Evolutionary conservation across 30 jellyfish, hydroid and myxozoan species (phyloP).

Genomic region (Haliclystus octoradiatus): DNA sequence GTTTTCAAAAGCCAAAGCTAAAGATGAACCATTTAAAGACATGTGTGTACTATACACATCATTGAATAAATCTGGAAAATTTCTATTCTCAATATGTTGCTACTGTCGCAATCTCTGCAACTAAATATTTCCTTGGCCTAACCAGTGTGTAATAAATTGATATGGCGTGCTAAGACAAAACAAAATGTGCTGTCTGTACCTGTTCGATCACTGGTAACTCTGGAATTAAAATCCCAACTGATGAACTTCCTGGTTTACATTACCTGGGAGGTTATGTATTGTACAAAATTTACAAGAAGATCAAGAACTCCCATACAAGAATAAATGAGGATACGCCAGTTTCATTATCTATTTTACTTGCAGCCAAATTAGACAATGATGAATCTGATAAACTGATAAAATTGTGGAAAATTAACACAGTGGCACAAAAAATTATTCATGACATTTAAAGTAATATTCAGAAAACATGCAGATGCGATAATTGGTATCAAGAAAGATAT

Average conservation of each 20-base stretch:
- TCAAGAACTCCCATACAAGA: conserved; percentile 2
- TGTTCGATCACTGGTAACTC: conserved; percentile 9
- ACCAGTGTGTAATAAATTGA: not conserved
- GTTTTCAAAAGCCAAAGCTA: not conserved
- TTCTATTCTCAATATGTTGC: conserved; percentile 13
- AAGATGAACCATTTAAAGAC: conserved; percentile 2
- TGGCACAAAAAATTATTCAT: conserved; percentile 4
- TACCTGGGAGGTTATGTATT: conserved; percentile 14
- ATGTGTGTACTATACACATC: conserved; percentile 14
- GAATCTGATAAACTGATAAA: too few species aligned
- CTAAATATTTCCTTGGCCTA: conserved; percentile 5
- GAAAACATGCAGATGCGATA: conserved; percentile 4
- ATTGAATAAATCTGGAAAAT: conserved; percentile 11
- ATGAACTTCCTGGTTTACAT: conserved; percentile 17
- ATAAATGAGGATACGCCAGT: conserved; percentile 8
- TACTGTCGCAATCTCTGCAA: conserved; percentile 8
- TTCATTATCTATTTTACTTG: conserved; percentile 1
- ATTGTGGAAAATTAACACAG: conserved; percentile 12
- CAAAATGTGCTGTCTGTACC: not conserved
- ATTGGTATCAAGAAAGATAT: not conserved
- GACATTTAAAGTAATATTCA: conserved; percentile 8
- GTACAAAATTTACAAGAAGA: not conserved
- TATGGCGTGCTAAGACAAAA: conserved; percentile 2
- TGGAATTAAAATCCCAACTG: conserved; percentile 2
- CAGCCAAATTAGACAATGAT: conserved; percentile 10